These are phyloP conservation scores for Bilobella aurantiaca DNA, from an alignment of 1,140 invertebrate genomes.

Conservation along the genomic window DNA sequence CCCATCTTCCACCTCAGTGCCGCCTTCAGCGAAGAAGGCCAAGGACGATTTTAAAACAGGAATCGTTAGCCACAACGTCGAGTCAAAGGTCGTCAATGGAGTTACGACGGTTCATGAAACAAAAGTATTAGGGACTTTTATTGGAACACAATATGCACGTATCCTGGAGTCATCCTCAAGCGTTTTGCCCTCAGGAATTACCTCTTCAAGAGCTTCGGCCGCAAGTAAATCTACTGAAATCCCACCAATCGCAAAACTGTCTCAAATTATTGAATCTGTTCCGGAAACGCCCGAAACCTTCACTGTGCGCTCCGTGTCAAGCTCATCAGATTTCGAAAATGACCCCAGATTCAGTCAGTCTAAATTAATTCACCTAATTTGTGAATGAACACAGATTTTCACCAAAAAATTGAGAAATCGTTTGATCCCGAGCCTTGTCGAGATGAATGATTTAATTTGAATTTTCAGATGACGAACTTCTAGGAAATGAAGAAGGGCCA, in stretches of 20 bases:
- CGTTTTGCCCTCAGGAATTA: conserved; percentile 39
- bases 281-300: conserved; percentile 14
- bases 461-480: conserved; percentile 11
- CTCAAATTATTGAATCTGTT: conserved; percentile 10
- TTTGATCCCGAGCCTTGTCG: not conserved
- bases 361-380: not conserved
- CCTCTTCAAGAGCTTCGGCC: conserved; percentile 16
- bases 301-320: conserved; percentile 26
- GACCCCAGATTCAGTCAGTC: conserved; percentile 12
- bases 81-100: conserved; percentile 69
- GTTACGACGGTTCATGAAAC: conserved; percentile 74
- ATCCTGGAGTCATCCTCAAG: conserved; percentile 61
- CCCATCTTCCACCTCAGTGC: not conserved
- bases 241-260: conserved; percentile 6
- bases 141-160: conserved; percentile 70
- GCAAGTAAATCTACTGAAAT: not conserved
- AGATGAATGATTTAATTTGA: not conserved
- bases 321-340: conserved; percentile 19
- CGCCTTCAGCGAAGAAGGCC: not conserved
- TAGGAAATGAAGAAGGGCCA: conserved; percentile 6
- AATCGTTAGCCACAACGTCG: conserved; percentile 65
- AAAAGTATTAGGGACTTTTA: conserved; percentile 74
- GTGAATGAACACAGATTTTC: too few relatives aligned
- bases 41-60: conserved; percentile 51
- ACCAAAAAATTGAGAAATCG: too few relatives aligned